Evolutionary conservation across 2,113 vertebrate genomes (phyloP).

Genomic region (Periophthalmus modestus): DNA sequence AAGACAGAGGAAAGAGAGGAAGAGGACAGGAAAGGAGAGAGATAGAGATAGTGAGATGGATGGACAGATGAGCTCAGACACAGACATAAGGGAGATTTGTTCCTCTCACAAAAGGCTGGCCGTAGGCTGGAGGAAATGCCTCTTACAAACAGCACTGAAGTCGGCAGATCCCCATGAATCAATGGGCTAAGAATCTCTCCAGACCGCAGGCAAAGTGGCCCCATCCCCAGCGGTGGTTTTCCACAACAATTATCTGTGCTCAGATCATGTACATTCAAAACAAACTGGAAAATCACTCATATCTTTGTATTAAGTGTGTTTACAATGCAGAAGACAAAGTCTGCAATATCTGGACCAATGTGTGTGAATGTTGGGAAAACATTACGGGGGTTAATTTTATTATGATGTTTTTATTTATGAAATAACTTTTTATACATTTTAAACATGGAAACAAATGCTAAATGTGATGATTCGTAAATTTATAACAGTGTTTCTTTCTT

Average conservation of each 20-base stretch:
- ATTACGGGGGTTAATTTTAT: constrained; percentile 11
- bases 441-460: neutral
- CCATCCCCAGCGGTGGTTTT: constrained; percentile 41
- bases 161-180: constrained; percentile 70
- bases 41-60: constrained; percentile 59
- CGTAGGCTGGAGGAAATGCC: constrained; percentile 77
- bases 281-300: constrained; percentile 1
- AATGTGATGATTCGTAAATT: neutral
- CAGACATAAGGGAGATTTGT: constrained; percentile 72
- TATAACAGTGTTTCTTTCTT: neutral
- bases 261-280: constrained; percentile 43
- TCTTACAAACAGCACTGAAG: constrained; percentile 67
- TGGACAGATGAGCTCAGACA: constrained; percentile 72
- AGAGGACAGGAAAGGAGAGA: constrained; percentile 14
- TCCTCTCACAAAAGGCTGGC: constrained; percentile 70
- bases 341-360: constrained; percentile 5
- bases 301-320: constrained; percentile 17
- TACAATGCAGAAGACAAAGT: constrained; percentile 4
- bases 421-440: constrained; percentile 33
- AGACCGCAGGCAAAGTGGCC: constrained; percentile 58
- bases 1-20: constrained; percentile 34
- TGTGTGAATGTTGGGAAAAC: constrained; percentile 18
- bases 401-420: constrained; percentile 26
- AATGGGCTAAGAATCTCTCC: constrained; percentile 62
- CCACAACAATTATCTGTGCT: constrained; percentile 55